Evolutionary conservation across 2,797 vertebrate species (phyloP).

Genomic region (Poecilia velifera): DNA sequence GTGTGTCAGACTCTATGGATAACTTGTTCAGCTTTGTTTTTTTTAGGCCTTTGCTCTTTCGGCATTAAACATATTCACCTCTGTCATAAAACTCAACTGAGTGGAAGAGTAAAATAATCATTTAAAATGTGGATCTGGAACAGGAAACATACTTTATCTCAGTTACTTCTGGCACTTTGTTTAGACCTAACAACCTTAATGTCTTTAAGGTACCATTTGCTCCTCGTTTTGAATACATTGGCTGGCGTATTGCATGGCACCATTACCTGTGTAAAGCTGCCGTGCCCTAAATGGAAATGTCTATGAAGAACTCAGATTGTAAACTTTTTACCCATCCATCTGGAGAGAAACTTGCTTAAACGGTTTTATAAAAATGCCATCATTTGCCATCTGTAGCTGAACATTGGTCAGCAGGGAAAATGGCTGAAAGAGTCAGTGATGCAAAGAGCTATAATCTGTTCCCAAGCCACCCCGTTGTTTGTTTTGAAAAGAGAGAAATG

Average conservation of each 20-base stretch:
- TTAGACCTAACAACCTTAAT: not conserved
- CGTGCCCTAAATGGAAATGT: not conserved
- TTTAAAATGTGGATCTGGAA: not conserved
- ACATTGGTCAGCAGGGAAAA: constrained; percentile 80
- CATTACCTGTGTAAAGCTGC: not conserved
- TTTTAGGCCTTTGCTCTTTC: too few relatives aligned
- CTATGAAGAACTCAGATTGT: constrained; percentile 7
- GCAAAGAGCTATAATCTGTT: constrained; percentile 82
- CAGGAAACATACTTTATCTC: not conserved
- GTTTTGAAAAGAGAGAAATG: constrained; percentile 77
- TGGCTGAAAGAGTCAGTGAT: constrained; percentile 79
- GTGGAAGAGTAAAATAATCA: not conserved
- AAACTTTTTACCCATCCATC: constrained; percentile 55
- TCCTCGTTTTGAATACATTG: not conserved
- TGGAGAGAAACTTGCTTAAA: constrained; percentile 60
- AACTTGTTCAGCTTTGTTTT: not conserved
- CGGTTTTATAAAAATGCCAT: constrained; percentile 72
- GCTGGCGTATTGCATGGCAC: not conserved
- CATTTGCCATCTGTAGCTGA: constrained; percentile 78
- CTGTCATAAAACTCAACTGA: too few relatives aligned
- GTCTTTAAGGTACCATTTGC: not conserved
- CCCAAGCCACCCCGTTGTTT: constrained; percentile 75
- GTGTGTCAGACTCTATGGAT: not conserved
- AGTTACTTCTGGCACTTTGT: not conserved
- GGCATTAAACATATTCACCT: too few relatives aligned